These are phyloP conservation scores for Eulemur albifrons DNA, from an alignment of 2,797 vertebrate species.

Conservation along the genomic window DNA sequence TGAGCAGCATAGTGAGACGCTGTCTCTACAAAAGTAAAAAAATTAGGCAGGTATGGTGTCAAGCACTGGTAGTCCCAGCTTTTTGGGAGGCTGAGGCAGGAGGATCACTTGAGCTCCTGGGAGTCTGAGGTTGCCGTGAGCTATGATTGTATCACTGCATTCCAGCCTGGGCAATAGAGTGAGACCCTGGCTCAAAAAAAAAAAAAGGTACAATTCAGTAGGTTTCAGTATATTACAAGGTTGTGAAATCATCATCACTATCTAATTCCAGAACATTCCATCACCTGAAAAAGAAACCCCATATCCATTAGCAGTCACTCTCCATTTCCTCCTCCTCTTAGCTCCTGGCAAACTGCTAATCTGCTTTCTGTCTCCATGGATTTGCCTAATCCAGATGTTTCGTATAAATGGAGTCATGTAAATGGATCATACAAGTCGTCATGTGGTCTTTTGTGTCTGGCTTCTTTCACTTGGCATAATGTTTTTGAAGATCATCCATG, in stretches of 20 bases:
- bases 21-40: not conserved
- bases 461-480: accelerated
- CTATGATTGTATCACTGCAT: not conserved
- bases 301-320: not conserved
- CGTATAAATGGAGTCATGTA: not conserved
- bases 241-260: not conserved
- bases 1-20: not conserved
- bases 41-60: not conserved
- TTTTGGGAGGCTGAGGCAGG: not conserved
- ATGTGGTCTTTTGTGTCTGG: not conserved
- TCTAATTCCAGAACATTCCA: not conserved
- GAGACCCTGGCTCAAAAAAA: not conserved
- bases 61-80: too few relatives aligned
- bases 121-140: not conserved
- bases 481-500: not conserved
- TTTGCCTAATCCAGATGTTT: not conserved
- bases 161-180: not conserved
- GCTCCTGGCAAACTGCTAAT: not conserved
- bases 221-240: not conserved
- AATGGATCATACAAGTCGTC: not conserved
- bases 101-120: not conserved
- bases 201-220: not conserved
- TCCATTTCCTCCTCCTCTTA: not conserved
- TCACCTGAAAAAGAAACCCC: not conserved
- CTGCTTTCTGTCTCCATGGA: not conserved